Evolutionary conservation across 2,888 invertebrate genomes (phyloP).

Genomic region (Tipula lateralis): DNA sequence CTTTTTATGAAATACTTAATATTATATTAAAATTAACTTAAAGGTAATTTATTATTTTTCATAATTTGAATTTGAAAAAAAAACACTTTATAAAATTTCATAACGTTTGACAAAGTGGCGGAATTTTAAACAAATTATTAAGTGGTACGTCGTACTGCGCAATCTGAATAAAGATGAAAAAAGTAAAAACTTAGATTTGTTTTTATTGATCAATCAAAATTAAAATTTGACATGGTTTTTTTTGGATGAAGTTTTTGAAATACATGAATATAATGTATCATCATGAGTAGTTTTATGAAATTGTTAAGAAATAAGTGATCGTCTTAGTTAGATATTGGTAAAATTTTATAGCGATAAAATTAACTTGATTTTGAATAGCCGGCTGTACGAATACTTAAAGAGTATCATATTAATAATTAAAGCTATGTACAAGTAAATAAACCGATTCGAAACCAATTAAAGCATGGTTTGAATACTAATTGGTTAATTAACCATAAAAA

Average conservation of each 20-base stretch:
- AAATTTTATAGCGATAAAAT: not conserved
- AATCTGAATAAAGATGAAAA: not conserved
- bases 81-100: not conserved
- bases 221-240: not conserved
- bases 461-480: not conserved
- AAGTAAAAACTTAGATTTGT: not conserved
- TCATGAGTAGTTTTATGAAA: not conserved
- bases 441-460: too few species aligned
- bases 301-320: not conserved
- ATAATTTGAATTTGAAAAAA: not conserved
- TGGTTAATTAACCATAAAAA: not conserved
- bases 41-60: not conserved
- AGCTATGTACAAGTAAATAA: too few species aligned
- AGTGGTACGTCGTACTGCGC: not conserved
- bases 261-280: not conserved
- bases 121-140: conserved; percentile 7
- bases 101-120: not conserved
- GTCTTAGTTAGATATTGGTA: not conserved
- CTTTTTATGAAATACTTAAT: not conserved
- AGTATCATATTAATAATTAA: not conserved
- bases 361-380: not conserved
- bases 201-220: conserved; percentile 24
- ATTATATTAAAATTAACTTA: not conserved
- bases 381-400: too few species aligned
- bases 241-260: not conserved